Evolutionary conservation across 2,113 vertebrate genomes (phyloP).

Genomic region (Rutilus rutilus): DNA sequence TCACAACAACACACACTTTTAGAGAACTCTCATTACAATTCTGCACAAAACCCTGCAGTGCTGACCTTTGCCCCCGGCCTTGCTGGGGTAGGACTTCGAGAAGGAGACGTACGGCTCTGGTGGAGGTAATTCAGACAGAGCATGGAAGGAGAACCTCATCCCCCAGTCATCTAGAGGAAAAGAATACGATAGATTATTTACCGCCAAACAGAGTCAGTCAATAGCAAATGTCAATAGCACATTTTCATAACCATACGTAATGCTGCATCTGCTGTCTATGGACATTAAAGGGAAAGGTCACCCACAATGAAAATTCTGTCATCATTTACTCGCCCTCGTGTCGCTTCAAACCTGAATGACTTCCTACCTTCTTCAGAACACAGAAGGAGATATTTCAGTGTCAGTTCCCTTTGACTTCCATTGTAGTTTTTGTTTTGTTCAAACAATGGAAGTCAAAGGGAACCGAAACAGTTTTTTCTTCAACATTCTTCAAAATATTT

Average conservation of each 20-base stretch:
- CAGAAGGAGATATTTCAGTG: neutral
- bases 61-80: constrained; percentile 79
- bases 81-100: constrained; percentile 84
- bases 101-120: constrained; percentile 82
- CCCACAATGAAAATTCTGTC: neutral
- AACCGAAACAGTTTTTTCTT: neutral
- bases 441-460: neutral
- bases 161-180: constrained; percentile 84
- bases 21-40: neutral
- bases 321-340: neutral
- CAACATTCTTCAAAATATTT: neutral
- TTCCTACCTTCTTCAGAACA: neutral
- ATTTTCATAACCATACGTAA: neutral
- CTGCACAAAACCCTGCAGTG: neutral
- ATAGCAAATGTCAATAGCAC: neutral
- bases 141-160: constrained; percentile 85
- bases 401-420: neutral
- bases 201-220: neutral
- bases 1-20: neutral
- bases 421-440: neutral
- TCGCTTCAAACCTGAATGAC: neutral
- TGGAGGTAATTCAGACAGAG: constrained; percentile 83
- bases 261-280: neutral
- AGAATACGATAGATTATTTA: neutral
- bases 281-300: neutral